Conservation (phyloP, 1,140 invertebrate species). For the Bradysia coprophila region DNA sequence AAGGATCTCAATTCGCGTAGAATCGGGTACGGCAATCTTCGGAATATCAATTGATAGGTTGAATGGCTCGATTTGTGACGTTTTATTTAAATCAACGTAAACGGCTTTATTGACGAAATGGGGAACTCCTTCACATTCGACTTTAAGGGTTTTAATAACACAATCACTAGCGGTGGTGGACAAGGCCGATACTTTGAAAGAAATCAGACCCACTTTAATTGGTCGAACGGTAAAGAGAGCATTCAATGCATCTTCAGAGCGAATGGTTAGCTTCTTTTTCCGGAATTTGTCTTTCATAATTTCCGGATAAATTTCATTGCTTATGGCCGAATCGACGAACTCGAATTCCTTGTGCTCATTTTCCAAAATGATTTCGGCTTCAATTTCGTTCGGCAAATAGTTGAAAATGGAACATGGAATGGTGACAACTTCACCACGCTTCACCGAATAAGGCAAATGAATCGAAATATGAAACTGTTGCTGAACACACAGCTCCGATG, state of each 20-base stretch:
- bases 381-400: conserved; percentile 40
- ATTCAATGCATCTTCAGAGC: not conserved
- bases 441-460: conserved; percentile 68
- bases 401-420: conserved; percentile 20
- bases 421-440: conserved; percentile 37
- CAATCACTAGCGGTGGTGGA: conserved; percentile 50
- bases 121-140: conserved; percentile 63
- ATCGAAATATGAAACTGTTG: conserved; percentile 74
- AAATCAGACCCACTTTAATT: conserved; percentile 49
- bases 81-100: conserved; percentile 49
- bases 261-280: not conserved
- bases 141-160: conserved; percentile 46
- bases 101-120: conserved; percentile 57
- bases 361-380: conserved; percentile 64
- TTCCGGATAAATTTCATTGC: not conserved
- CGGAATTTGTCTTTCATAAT: not conserved
- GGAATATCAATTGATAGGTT: conserved; percentile 39
- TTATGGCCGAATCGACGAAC: conserved; percentile 38
- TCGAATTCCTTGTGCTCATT: conserved; percentile 64
- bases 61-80: conserved; percentile 14
- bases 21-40: conserved; percentile 43
- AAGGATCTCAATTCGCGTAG: conserved; percentile 44
- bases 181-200: conserved; percentile 53
- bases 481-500: conserved; percentile 65
- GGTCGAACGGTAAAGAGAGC: conserved; percentile 56